A percentile compares a stretch with the other conserved stretches of the same genome.
Conservation (phyloP, 2,113 vertebrate genomes). For the Neogale vison region DNA sequence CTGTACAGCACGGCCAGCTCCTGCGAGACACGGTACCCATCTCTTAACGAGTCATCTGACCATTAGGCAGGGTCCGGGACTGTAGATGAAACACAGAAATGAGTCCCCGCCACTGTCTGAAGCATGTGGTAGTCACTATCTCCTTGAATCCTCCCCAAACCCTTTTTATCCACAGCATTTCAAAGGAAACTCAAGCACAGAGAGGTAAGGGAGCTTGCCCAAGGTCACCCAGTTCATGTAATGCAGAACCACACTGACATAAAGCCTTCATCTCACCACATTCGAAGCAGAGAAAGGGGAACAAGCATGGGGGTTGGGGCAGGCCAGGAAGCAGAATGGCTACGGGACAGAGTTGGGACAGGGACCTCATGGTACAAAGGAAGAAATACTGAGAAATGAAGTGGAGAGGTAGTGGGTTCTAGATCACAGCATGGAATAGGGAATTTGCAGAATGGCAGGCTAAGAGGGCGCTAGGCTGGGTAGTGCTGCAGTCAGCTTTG, state of each 20-base stretch:
- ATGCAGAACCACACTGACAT: neutral
- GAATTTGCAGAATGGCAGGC: neutral
- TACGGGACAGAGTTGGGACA: neutral
- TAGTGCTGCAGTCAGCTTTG: neutral
- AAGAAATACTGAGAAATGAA: neutral
- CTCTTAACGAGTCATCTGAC: neutral
- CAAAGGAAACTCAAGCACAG: neutral
- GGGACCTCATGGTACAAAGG: neutral
- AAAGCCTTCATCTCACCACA: neutral
- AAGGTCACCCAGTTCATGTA: neutral
- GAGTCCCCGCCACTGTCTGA: neutral
- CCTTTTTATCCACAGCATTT: neutral
- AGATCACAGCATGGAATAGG: neutral
- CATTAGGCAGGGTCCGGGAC: neutral
- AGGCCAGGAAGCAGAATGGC: neutral
- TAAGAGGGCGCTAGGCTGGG: neutral
- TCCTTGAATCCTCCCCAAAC: neutral
- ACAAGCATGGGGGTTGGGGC: neutral
- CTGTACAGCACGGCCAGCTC: neutral
- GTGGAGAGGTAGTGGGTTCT: neutral
- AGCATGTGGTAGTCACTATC: neutral
- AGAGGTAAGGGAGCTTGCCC: neutral
- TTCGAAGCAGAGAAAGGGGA: neutral
- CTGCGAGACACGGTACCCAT: rapidly evolving
- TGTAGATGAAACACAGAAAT: neutral